phyloP scores from a whole-genome alignment of 2,113 vertebrate genomes.

The Chloropsis cyanopogon region DNA sequence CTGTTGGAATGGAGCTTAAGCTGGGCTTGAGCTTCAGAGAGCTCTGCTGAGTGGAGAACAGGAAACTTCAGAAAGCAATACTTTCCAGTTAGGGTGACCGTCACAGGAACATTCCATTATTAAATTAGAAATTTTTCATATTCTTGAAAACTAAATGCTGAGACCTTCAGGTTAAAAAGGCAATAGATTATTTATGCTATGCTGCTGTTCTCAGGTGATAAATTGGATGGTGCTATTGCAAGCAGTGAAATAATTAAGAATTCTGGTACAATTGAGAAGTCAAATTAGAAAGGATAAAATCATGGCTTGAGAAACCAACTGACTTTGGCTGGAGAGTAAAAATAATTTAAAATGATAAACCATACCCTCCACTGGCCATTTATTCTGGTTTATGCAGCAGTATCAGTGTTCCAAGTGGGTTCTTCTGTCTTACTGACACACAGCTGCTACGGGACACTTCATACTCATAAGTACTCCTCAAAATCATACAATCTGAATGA shows the following conservation, averaged over 20 bases:
- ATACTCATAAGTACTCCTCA: neutral
- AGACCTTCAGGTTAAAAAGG: slow-evolving; percentile 8
- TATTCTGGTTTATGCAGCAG: neutral
- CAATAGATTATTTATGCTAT: neutral
- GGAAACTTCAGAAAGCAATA: neutral
- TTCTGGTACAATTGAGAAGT: neutral
- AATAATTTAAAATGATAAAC: neutral
- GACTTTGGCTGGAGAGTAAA: neutral
- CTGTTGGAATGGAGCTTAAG: neutral
- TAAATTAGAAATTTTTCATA: neutral
- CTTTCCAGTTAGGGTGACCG: neutral
- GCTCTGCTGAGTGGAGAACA: neutral
- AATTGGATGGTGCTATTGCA: neutral
- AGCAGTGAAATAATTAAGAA: neutral
- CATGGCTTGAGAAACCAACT: neutral
- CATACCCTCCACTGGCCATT: neutral
- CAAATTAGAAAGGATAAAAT: neutral
- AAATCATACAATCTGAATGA: neutral
- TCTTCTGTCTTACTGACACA: neutral
- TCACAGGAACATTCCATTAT: neutral
- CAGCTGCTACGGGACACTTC: neutral
- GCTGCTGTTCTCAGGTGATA: neutral
- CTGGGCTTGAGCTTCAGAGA: neutral
- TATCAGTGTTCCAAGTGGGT: neutral
- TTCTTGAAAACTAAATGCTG: slow-evolving; percentile 4